Percentiles rank a stretch among this genome's conserved stretches.
Evolutionary conservation across 2,113 vertebrate genomes (phyloP).

Genomic region (Seriola rivoliana): DNA sequence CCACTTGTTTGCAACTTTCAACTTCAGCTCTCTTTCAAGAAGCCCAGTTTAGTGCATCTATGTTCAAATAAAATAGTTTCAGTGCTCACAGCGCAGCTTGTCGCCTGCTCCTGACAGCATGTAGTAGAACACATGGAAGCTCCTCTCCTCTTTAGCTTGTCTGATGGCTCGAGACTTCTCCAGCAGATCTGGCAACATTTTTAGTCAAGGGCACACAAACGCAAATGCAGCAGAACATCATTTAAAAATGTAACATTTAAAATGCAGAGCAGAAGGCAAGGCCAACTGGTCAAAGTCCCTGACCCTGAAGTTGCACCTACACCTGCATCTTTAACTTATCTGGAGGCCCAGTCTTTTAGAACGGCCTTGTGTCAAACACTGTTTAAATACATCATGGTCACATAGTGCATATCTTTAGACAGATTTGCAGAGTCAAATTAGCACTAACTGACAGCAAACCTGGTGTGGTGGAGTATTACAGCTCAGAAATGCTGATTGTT

Average conservation of each 20-base stretch:
- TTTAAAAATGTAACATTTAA: not conserved
- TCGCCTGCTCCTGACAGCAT: slow-evolving; percentile 89
- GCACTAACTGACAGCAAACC: too few species aligned
- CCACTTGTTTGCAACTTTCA: not conserved
- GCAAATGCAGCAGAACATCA: not conserved
- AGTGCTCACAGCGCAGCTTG: slow-evolving; percentile 85
- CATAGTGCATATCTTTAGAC: not conserved
- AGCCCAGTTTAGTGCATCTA: not conserved
- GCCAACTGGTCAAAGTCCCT: not conserved
- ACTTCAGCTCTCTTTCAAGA: not conserved
- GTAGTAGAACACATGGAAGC: slow-evolving; percentile 94
- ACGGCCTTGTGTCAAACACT: not conserved
- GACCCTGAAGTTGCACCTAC: too few species aligned
- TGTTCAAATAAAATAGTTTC: not conserved
- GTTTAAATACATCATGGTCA: not conserved
- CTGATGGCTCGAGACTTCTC: slow-evolving; percentile 92
- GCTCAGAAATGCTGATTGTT: not conserved
- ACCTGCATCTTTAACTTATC: not conserved
- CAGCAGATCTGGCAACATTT: slow-evolving; percentile 85
- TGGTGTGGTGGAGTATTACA: too few species aligned
- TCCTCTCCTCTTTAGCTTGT: slow-evolving; percentile 91
- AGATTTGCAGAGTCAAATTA: too few species aligned
- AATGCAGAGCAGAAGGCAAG: too few species aligned
- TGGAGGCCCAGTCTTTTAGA: not conserved
- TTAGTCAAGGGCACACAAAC: slow-evolving; percentile 79